Evolutionary conservation across 1,140 invertebrate species (phyloP).

Genomic region (Chionoecetes opilio): DNA sequence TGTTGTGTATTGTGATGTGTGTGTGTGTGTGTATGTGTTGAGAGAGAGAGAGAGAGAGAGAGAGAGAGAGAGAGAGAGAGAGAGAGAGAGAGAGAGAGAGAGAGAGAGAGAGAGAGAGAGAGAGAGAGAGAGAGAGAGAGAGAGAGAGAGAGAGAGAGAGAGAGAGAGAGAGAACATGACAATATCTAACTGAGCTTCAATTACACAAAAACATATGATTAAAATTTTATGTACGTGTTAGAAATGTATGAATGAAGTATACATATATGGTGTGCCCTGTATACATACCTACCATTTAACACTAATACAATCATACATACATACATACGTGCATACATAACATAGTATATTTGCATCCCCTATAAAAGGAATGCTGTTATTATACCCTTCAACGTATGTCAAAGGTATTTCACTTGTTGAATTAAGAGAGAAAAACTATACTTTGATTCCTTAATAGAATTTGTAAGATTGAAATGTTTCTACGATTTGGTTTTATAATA

Average conservation of each 20-base stretch:
- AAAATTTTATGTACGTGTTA: background rate
- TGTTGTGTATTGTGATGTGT: constrained; percentile 4
- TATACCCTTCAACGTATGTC: background rate
- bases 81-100: too few species aligned
- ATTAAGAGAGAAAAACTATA: too few species aligned
- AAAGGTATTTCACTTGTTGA: background rate
- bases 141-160: too few species aligned
- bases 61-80: too few species aligned
- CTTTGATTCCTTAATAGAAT: too few species aligned
- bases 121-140: too few species aligned
- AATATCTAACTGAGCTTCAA: too few species aligned
- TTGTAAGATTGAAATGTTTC: background rate
- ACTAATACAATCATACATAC: constrained; percentile 33
- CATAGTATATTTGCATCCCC: background rate
- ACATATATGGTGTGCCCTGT: background rate
- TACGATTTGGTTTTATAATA: background rate
- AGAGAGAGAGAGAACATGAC: too few species aligned
- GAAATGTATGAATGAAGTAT: background rate
- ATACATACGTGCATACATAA: background rate
- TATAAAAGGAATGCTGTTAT: background rate
- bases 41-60: background rate
- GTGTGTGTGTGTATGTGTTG: background rate
- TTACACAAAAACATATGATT: too few species aligned
- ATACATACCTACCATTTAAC: background rate
- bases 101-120: too few species aligned